A percentile compares a stretch with the other conserved stretches of the same genome.
phyloP scores from a whole-genome alignment of 2,113 vertebrate genomes.

The Coregonus clupeaformis region DNA sequence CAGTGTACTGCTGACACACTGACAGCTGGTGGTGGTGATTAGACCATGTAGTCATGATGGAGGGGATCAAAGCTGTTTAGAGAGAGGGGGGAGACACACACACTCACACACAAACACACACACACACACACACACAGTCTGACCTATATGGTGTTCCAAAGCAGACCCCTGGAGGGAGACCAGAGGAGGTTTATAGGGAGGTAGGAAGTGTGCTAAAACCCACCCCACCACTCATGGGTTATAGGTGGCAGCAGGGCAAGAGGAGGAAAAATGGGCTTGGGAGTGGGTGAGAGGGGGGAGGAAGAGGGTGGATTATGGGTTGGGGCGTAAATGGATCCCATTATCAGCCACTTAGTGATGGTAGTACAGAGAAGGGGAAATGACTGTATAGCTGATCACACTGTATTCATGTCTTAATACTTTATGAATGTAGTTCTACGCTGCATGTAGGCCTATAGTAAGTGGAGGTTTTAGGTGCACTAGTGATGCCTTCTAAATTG shows the following conservation, averaged over 20 bases:
- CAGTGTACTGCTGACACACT: slow-evolving; percentile 39
- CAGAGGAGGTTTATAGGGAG: too few relatives aligned
- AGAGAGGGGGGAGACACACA: slow-evolving; percentile 48
- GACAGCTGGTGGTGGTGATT: slow-evolving; percentile 75
- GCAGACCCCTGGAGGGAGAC: background rate
- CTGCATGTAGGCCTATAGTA: background rate
- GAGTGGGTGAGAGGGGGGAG: slow-evolving; percentile 29
- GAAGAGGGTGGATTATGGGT: too few relatives aligned
- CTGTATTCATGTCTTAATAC: slow-evolving; percentile 13
- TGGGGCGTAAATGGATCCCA: slow-evolving; percentile 23
- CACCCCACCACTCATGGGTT: background rate
- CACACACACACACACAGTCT: slow-evolving; percentile 25
- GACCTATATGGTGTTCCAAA: background rate
- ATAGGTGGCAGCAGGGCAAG: slow-evolving; percentile 17
- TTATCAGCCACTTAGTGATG: slow-evolving; percentile 31
- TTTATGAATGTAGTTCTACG: background rate
- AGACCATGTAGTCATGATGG: slow-evolving; percentile 58
- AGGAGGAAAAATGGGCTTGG: too few relatives aligned
- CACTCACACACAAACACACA: slow-evolving; percentile 26
- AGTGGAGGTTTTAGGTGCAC: too few relatives aligned
- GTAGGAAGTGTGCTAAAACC: background rate
- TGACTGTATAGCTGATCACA: slow-evolving; percentile 17
- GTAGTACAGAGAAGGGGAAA: slow-evolving; percentile 12
- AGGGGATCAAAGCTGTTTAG: slow-evolving; percentile 69
- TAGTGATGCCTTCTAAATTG: too few relatives aligned